These are phyloP conservation scores for Apocheima hispidaria DNA, from an alignment of 2,888 invertebrate species.

Conservation along the genomic window DNA sequence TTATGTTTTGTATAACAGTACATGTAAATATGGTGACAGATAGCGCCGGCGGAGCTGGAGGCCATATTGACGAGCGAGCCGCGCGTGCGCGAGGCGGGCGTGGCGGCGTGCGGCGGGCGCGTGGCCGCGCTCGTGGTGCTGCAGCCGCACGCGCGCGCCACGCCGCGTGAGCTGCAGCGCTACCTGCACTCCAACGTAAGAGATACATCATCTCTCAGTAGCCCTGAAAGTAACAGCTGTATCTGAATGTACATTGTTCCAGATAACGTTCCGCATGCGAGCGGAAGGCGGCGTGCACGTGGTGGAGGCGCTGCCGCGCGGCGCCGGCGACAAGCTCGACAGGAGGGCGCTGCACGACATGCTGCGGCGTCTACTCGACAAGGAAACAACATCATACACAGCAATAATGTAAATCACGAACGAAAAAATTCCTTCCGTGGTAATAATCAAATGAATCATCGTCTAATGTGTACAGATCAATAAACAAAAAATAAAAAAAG, in stretches of 20 bases:
- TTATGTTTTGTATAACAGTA: too few relatives aligned
- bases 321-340: background rate
- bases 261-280: background rate
- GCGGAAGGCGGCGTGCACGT: background rate
- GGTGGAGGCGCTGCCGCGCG: background rate
- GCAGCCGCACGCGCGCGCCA: background rate
- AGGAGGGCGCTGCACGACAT: background rate
- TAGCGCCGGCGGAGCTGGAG: conserved; percentile 2
- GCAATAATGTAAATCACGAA: too few relatives aligned
- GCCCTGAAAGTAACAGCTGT: too few relatives aligned
- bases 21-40: too few relatives aligned
- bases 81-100: background rate
- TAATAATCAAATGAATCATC: too few relatives aligned
- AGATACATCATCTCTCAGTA: background rate
- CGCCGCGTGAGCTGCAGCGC: background rate
- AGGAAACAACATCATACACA: too few relatives aligned
- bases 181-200: background rate
- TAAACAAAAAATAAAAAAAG: too few relatives aligned
- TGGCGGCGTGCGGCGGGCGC: background rate
- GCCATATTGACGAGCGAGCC: background rate
- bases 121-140: background rate
- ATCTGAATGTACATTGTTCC: background rate
- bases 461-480: too few relatives aligned
- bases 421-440: too few relatives aligned
- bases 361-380: background rate